These are phyloP conservation scores for Scomber scombrus DNA, from an alignment of 2,113 vertebrate genomes.

Conservation along the genomic window DNA sequence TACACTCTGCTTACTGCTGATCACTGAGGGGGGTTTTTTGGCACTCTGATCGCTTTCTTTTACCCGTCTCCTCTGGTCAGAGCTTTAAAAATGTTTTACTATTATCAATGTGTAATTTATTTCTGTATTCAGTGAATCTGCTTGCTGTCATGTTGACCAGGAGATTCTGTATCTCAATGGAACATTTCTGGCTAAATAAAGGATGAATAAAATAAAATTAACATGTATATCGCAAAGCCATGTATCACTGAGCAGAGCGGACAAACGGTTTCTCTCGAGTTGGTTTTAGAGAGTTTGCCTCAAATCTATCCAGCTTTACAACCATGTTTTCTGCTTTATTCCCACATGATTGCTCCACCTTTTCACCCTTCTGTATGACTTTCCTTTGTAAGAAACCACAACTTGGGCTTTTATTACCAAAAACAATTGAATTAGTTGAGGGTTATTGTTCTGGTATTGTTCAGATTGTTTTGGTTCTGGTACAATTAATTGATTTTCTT, in stretches of 20 bases:
- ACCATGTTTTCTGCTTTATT: conserved; percentile 13
- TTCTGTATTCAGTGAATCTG: conserved; percentile 56
- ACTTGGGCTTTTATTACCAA: conserved; percentile 33
- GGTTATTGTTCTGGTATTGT: too few relatives aligned
- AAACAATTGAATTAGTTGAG: conserved; percentile 8
- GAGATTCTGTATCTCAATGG: too few relatives aligned
- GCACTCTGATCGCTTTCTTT: conserved; percentile 2
- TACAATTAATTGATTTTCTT: too few relatives aligned
- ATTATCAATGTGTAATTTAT: conserved; percentile 62
- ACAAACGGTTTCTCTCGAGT: conserved; percentile 1
- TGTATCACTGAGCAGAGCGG: conserved; percentile 38
- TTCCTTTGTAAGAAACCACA: conserved; percentile 39
- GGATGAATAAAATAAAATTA: too few relatives aligned
- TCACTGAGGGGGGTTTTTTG: not conserved
- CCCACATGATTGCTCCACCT: not conserved
- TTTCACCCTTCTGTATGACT: not conserved
- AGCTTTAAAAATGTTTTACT: conserved; percentile 52
- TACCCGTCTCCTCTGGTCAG: conserved; percentile 36
- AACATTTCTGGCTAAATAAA: too few relatives aligned
- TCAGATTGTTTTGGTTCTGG: too few relatives aligned
- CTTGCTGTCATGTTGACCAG: too few relatives aligned
- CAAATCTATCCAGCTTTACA: conserved; percentile 29
- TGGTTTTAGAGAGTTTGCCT: conserved; percentile 23
- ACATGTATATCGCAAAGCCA: conserved; percentile 42
- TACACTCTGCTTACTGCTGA: conserved; percentile 35